A percentile compares a stretch with the other conserved stretches of the same genome.
These are phyloP conservation scores for Cryptomyrus ogoouensis DNA, from an alignment of 2,113 vertebrate species.

Conservation along the genomic window DNA sequence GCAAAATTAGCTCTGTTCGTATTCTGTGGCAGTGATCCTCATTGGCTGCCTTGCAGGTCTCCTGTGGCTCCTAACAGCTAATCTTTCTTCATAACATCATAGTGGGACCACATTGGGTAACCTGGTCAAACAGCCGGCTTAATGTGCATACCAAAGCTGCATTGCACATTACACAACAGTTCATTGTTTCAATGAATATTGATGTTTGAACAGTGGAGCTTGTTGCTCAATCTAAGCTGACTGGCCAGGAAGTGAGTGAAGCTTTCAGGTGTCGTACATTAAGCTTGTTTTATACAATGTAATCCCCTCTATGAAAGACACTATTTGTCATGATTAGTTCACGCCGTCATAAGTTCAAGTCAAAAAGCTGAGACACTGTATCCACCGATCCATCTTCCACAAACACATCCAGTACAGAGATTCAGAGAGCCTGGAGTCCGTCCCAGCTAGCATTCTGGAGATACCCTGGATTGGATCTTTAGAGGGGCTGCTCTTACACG, in stretches of 20 bases:
- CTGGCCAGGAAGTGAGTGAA: background rate
- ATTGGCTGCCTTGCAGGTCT: background rate
- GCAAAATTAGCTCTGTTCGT: slow-evolving; percentile 6
- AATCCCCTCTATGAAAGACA: background rate
- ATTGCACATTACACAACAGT: background rate
- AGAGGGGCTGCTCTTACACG: background rate
- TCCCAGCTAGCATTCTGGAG: background rate
- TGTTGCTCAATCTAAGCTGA: background rate
- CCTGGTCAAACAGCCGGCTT: background rate
- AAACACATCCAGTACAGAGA: background rate
- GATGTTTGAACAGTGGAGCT: background rate
- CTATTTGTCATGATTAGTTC: background rate
- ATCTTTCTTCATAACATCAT: background rate
- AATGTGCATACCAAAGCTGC: background rate
- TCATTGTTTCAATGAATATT: background rate
- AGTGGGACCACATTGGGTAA: background rate
- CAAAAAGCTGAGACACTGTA: background rate
- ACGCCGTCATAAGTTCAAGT: background rate
- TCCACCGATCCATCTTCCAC: background rate
- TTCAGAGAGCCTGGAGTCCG: background rate
- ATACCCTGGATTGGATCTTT: background rate
- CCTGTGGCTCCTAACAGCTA: background rate
- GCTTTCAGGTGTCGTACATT: background rate
- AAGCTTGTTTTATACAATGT: background rate
- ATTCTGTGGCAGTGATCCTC: background rate